Evolutionary conservation across 2,113 vertebrate species (phyloP).

Genomic region (Pampusana beccarii): DNA sequence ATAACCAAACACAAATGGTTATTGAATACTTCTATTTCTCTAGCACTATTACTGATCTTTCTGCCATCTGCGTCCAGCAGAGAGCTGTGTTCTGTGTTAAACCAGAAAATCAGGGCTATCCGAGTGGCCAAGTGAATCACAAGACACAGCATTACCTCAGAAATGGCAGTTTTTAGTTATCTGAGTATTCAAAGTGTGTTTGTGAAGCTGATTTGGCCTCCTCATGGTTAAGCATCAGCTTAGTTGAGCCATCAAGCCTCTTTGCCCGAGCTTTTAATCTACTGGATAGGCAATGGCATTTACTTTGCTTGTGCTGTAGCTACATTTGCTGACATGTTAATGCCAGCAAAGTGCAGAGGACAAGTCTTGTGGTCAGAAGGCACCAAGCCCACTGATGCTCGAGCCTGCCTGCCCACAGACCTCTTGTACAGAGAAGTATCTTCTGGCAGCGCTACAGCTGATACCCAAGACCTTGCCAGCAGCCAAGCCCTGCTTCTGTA

Average conservation of each 20-base stretch:
- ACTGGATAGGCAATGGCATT: not conserved
- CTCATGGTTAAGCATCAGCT: not conserved
- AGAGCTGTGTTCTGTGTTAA: not conserved
- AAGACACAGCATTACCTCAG: not conserved
- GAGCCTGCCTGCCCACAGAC: not conserved
- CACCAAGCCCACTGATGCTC: not conserved
- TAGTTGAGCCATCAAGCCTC: not conserved
- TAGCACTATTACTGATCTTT: constrained; percentile 20
- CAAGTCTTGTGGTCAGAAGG: not conserved
- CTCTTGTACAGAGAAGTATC: not conserved
- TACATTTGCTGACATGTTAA: not conserved
- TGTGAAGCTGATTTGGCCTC: not conserved
- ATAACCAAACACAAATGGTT: not conserved
- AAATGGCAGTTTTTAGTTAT: not conserved
- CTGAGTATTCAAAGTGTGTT: not conserved
- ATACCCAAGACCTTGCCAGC: not conserved
- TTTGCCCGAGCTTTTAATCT: constrained; percentile 2
- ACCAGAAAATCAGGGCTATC: not conserved
- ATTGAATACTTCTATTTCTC: not conserved
- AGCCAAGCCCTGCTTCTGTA: not conserved
- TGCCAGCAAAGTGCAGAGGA: not conserved
- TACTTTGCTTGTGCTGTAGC: not conserved
- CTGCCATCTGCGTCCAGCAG: constrained; percentile 16
- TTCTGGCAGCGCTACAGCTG: accelerated
- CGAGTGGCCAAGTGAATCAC: not conserved